A percentile compares a stretch with the other conserved stretches of the same genome.
Evolutionary conservation across 2,888 invertebrate species (phyloP).

Genomic region (Melinaea marsaeus): DNA sequence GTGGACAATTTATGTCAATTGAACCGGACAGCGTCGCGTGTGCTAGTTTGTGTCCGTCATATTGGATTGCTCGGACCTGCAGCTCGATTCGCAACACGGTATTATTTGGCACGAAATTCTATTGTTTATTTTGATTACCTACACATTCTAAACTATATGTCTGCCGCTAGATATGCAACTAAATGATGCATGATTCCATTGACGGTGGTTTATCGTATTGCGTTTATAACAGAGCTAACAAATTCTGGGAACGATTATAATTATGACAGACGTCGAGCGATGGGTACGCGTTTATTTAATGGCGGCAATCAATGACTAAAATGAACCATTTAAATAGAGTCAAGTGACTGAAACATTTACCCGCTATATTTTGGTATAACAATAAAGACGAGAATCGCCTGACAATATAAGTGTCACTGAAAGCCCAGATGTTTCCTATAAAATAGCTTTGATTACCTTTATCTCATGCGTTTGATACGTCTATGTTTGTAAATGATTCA

Average conservation of each 20-base stretch:
- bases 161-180: conserved; percentile 18
- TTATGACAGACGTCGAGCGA: conserved; percentile 14
- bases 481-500: conserved; percentile 27
- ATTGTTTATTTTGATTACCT: conserved; percentile 48
- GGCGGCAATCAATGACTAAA: conserved; percentile 29
- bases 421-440: conserved; percentile 22
- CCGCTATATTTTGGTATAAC: conserved; percentile 12
- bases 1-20: conserved; percentile 46
- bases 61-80: conserved; percentile 55
- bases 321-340: conserved; percentile 29
- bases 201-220: conserved; percentile 12
- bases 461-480: conserved; percentile 10
- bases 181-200: conserved; percentile 6
- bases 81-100: conserved; percentile 44
- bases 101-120: conserved; percentile 45
- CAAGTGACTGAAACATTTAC: conserved; percentile 27
- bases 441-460: conserved; percentile 8
- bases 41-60: conserved; percentile 40
- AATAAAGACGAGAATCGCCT: conserved; percentile 15
- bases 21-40: conserved; percentile 42
- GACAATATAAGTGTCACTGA: conserved; percentile 1
- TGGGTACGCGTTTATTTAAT: conserved; percentile 18
- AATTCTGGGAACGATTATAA: conserved; percentile 12
- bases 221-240: neutral
- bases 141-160: conserved; percentile 23